Evolutionary conservation across 1,140 invertebrate genomes (phyloP), one percentile per base, ranked within the genome.

Genomic region (Drosophila albomicans): DNA sequence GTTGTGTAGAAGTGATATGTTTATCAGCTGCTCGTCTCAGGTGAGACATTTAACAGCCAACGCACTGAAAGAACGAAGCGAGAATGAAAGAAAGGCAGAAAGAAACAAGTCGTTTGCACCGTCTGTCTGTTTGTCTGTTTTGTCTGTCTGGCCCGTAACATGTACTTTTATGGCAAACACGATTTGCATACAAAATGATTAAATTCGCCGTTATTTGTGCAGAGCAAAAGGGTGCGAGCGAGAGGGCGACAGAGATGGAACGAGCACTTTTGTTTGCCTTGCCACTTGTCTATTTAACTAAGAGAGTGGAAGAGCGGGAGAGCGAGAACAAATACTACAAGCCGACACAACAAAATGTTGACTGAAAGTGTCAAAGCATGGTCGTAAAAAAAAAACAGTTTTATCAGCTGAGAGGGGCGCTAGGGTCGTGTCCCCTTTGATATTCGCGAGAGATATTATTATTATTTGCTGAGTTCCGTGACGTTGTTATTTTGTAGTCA

Each of bases 101-200:
- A 59, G 48, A 57, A 72, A 72, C 45, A 66, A 56, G 49, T 73
- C 70, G 63, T 65, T 65, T 52, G n/a, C 46, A 0, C 46, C 52
- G 32, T 41, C 61, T 5, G 15, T n/a, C 30, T 25, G 10, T 25
- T 35, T 58, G 41, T 30, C 20, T 46, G 57, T 46, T 43, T n/a
- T 11, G 0, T 4, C 15, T 49, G 46, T 46, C 30, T 64, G 63
- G 25, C 71, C 71, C 58, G 30, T 63, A 67, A 78, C 66, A 75
- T 75, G 66, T 61, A 69, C 66, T 72, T 75, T 87, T 81, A 69
- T 79, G 79, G 41, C 59, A 87, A 81, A 86, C 70, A 63, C 61
- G 78, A 86, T 86, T 86, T 86, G 79, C 82, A 86, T 86, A 62
- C 75, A 15, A 86, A 86, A 86, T 86, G 70, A 86, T 86, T 76